Conservation (phyloP, 92 coral and sea anemone species). For the Hydrozoanthus gracilis region DNA sequence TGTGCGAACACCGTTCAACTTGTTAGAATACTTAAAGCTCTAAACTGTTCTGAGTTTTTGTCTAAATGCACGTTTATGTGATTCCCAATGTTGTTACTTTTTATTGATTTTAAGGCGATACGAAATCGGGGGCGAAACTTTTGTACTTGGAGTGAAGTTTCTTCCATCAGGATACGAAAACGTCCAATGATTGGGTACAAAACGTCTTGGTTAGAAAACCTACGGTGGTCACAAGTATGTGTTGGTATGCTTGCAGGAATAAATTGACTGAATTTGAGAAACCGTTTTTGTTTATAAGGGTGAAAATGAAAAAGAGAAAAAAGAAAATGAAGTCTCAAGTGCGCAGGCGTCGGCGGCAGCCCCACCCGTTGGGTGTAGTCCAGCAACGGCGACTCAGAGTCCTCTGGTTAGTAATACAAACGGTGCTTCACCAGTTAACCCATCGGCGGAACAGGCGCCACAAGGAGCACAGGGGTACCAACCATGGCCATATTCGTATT, state of each 20-base stretch:
- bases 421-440: background rate
- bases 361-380: background rate
- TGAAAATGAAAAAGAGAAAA: constrained; percentile 41
- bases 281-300: background rate
- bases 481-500: constrained; percentile 40
- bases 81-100: too few species aligned
- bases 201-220: too few species aligned
- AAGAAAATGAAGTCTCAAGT: background rate
- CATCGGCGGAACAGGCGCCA: constrained; percentile 20
- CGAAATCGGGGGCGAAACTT: too few species aligned
- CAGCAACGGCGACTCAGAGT: background rate
- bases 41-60: too few species aligned
- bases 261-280: background rate
- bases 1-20: too few species aligned
- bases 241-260: background rate
- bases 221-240: background rate
- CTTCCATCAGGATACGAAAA: too few species aligned
- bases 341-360: background rate
- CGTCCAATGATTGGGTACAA: too few species aligned
- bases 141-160: too few species aligned
- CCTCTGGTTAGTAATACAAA: background rate
- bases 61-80: too few species aligned
- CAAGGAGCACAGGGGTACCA: constrained; percentile 26
- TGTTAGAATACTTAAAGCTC: too few species aligned
- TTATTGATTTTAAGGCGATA: too few species aligned